A percentile compares a stretch with the other conserved stretches of the same genome.
These are phyloP conservation scores for Echiichthys vipera DNA, from an alignment of 2,797 vertebrate species.

Conservation along the genomic window DNA sequence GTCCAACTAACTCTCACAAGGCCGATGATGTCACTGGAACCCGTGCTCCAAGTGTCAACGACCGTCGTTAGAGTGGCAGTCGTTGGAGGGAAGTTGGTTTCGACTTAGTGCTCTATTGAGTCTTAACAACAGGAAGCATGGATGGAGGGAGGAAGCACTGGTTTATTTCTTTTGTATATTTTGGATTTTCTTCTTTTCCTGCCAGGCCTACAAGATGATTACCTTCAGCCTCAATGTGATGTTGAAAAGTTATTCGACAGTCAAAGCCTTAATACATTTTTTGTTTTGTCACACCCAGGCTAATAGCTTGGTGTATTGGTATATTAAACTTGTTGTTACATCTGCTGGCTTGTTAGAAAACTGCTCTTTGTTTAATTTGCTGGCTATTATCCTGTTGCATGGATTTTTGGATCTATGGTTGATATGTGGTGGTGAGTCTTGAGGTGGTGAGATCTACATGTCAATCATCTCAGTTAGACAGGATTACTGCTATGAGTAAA, in stretches of 20 bases:
- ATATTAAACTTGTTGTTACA: conserved; percentile 17
- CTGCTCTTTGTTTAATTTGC: background rate
- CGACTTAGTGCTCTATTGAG: too few relatives aligned
- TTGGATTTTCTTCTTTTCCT: conserved; percentile 26
- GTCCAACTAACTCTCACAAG: too few relatives aligned
- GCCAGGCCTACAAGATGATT: background rate
- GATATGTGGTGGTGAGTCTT: background rate
- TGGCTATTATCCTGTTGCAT: conserved; percentile 9
- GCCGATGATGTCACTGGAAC: too few relatives aligned
- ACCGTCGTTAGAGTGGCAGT: too few relatives aligned
- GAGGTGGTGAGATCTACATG: conserved; percentile 25
- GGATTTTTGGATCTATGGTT: background rate
- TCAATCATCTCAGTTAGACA: conserved; percentile 54
- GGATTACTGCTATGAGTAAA: conserved; percentile 44
- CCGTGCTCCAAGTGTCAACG: too few relatives aligned
- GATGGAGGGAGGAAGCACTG: conserved; percentile 1
- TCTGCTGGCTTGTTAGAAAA: background rate
- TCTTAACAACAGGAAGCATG: too few relatives aligned
- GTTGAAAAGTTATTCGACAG: conserved; percentile 5
- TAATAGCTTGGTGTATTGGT: conserved; percentile 31
- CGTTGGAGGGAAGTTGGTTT: too few relatives aligned
- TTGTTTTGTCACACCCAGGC: conserved; percentile 24
- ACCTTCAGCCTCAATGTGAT: background rate
- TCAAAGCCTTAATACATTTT: conserved; percentile 8
- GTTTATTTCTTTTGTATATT: conserved; percentile 23